phyloP scores from a whole-genome alignment of 2,797 vertebrate genomes.

The Pogonophryne albipinna region DNA sequence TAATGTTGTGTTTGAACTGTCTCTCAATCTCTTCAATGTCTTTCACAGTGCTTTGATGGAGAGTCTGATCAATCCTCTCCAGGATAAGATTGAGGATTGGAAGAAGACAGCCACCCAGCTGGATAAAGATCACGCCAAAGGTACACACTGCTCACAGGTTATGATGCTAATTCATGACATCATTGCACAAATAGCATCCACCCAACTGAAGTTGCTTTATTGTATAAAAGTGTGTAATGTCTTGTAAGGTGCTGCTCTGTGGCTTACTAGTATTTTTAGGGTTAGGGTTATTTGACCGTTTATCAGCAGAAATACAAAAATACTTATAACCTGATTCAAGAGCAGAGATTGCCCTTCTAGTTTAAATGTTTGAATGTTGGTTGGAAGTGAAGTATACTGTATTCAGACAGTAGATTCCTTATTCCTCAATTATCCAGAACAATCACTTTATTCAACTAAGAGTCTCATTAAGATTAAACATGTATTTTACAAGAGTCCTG shows the following conservation, averaged over 20 bases:
- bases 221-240: no score
- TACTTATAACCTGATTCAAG: no score
- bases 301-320: no score
- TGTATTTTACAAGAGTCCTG: no score
- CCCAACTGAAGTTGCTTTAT: neutral
- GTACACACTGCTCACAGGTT: slow-evolving; percentile 69
- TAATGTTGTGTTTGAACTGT: fast-evolving
- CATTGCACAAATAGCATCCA: neutral
- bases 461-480: no score
- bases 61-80: slow-evolving; percentile 95
- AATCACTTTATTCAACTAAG: neutral
- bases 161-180: neutral
- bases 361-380: neutral
- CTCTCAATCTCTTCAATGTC: neutral
- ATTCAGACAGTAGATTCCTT: neutral
- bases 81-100: slow-evolving; percentile 99
- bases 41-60: slow-evolving; percentile 92
- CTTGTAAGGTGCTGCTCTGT: no score
- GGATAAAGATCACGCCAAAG: slow-evolving; percentile 98
- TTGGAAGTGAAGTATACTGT: neutral
- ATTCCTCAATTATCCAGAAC: neutral
- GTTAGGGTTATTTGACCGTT: no score
- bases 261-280: no score
- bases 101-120: slow-evolving; percentile 97
- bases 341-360: no score